phyloP scores from a whole-genome alignment of 2,888 invertebrate species.

The Aquatica leii region DNA sequence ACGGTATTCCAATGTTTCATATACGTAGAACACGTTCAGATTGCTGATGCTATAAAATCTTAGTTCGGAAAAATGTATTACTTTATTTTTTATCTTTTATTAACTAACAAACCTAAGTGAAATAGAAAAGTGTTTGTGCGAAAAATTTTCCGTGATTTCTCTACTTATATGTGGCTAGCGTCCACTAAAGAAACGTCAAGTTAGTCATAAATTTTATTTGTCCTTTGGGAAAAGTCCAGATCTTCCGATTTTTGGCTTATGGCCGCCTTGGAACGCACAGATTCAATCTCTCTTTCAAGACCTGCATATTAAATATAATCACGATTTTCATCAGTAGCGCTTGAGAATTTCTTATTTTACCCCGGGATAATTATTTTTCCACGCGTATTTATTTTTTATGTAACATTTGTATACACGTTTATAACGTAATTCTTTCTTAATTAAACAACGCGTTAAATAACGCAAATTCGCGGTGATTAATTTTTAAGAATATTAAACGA shows the following conservation, averaged over 20 bases:
- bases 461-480: too few species aligned
- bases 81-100: conserved; percentile 27
- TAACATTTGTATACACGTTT: background rate
- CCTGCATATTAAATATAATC: conserved; percentile 25
- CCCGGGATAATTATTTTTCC: background rate
- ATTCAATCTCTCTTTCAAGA: conserved; percentile 37
- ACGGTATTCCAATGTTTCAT: conserved; percentile 40
- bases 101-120: conserved; percentile 23
- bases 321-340: background rate
- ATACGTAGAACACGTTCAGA: conserved; percentile 42
- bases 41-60: conserved; percentile 41
- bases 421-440: too few species aligned
- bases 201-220: conserved; percentile 67
- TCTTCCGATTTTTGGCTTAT: conserved; percentile 51
- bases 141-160: conserved; percentile 29
- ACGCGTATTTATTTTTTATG: background rate
- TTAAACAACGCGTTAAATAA: too few species aligned
- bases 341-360: background rate
- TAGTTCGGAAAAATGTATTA: conserved; percentile 25
- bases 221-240: conserved; percentile 57
- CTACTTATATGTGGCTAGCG: conserved; percentile 47
- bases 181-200: conserved; percentile 61
- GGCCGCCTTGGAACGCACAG: conserved; percentile 42
- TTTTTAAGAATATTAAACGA: background rate
- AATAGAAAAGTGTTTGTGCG: conserved; percentile 20